A percentile compares a stretch with the other conserved stretches of the same genome.
Evolutionary conservation across 30 jellyfish, hydroid and myxozoan species (phyloP).

Genomic region (Cassiopea andromeda): DNA sequence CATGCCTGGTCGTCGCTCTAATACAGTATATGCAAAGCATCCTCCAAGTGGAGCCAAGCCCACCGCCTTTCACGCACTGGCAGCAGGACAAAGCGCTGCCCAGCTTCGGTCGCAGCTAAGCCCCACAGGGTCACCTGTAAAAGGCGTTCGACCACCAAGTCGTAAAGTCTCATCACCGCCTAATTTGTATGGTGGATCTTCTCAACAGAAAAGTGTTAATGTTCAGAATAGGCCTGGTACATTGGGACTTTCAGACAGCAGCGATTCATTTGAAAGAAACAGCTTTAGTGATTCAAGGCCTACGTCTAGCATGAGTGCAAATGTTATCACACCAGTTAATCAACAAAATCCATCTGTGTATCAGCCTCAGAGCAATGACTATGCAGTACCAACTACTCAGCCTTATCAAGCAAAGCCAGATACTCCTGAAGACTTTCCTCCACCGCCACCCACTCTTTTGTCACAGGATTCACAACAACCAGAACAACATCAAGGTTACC

Average conservation of each 20-base stretch:
- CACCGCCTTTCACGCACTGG: conserved; percentile 75
- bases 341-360: conserved; percentile 23
- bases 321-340: neutral
- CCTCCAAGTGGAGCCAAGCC: conserved; percentile 74
- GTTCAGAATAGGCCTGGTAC: conserved; percentile 11
- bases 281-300: neutral
- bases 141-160: conserved; percentile 57
- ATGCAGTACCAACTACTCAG: conserved; percentile 60
- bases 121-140: conserved; percentile 91
- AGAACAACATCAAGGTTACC: conserved; percentile 11
- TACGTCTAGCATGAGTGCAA: neutral
- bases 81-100: conserved; percentile 76
- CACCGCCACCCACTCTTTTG: conserved; percentile 46
- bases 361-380: conserved; percentile 37
- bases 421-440: conserved; percentile 54
- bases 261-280: neutral
- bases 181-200: conserved; percentile 35
- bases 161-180: conserved; percentile 77
- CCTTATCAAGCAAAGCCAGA: conserved; percentile 25
- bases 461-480: conserved; percentile 16
- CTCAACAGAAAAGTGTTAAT: neutral
- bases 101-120: conserved; percentile 79
- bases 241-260: conserved; percentile 9
- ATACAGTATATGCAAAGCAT: conserved; percentile 68
- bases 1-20: conserved; percentile 79